Conservation (phyloP, 1,140 invertebrate genomes). For the Halesus radiatus region DNA sequence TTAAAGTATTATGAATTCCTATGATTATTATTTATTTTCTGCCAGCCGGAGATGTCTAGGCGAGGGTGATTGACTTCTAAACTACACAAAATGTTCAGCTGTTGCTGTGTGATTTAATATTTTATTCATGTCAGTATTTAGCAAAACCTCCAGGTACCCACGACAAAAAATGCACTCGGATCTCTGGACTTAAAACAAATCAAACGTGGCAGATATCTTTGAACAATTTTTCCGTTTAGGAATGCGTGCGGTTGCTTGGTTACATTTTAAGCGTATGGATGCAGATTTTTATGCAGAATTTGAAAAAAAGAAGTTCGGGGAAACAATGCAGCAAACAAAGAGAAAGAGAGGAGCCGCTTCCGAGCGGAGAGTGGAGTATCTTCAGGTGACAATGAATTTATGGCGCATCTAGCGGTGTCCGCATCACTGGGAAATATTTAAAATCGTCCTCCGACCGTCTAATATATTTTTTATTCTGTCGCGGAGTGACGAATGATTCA, state of each 20-base stretch:
- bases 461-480: constrained; percentile 29
- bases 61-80: not conserved
- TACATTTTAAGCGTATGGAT: not conserved
- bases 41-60: not conserved
- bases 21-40: constrained; percentile 7
- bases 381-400: constrained; percentile 50
- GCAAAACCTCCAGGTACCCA: too few relatives aligned
- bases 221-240: too few relatives aligned
- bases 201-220: too few relatives aligned
- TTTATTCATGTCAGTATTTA: too few relatives aligned
- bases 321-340: constrained; percentile 51
- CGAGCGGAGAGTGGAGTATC: constrained; percentile 5
- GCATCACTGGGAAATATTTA: constrained; percentile 40
- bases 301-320: constrained; percentile 29
- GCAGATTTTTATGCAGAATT: constrained; percentile 30
- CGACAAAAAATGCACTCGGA: too few relatives aligned
- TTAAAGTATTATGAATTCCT: constrained; percentile 27
- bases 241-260: too few relatives aligned
- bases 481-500: constrained; percentile 49
- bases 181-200: too few relatives aligned
- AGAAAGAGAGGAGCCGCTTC: constrained; percentile 18
- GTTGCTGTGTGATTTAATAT: not conserved
- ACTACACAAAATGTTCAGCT: not conserved
- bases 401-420: constrained; percentile 42
- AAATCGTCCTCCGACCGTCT: constrained; percentile 32